Percentiles rank a stretch among this genome's conserved stretches.
phyloP scores from a whole-genome alignment of 2,888 invertebrate species.

The Chaetogeoica ovagalla region DNA sequence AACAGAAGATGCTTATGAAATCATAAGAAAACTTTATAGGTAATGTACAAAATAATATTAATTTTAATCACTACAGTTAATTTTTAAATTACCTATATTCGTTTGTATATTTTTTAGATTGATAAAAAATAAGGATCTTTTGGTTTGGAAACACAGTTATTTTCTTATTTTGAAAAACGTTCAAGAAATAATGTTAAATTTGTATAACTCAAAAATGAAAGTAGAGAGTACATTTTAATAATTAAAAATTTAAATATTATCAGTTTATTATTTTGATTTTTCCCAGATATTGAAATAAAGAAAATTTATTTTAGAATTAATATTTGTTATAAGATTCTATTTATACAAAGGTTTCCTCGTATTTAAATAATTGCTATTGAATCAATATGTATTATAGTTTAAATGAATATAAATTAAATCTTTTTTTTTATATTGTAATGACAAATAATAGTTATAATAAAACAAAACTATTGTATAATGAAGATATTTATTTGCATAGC shows the following conservation, averaged over 20 bases:
- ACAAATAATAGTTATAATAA: not conserved
- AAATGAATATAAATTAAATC: no score
- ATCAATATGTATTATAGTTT: no score
- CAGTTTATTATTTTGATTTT: not conserved
- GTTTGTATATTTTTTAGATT: conserved; percentile 54
- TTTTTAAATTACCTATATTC: not conserved
- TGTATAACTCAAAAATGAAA: conserved; percentile 65
- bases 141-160: conserved; percentile 72
- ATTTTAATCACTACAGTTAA: not conserved
- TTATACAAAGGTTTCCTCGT: no score
- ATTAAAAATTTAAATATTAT: not conserved
- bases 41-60: conserved; percentile 55
- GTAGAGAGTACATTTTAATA: conserved; percentile 56
- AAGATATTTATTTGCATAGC: not conserved
- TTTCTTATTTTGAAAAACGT: conserved; percentile 66
- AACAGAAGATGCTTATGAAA: conserved; percentile 60
- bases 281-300: not conserved
- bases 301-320: no score
- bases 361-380: not conserved
- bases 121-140: conserved; percentile 52
- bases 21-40: conserved; percentile 63
- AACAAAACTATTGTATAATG: not conserved
- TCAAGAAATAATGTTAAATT: conserved; percentile 70
- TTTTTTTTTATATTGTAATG: no score
- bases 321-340: no score